Evolutionary conservation across 35 echinoderm and acorn worm genomes (phyloP).

Genomic region (Diadema setosum): DNA sequence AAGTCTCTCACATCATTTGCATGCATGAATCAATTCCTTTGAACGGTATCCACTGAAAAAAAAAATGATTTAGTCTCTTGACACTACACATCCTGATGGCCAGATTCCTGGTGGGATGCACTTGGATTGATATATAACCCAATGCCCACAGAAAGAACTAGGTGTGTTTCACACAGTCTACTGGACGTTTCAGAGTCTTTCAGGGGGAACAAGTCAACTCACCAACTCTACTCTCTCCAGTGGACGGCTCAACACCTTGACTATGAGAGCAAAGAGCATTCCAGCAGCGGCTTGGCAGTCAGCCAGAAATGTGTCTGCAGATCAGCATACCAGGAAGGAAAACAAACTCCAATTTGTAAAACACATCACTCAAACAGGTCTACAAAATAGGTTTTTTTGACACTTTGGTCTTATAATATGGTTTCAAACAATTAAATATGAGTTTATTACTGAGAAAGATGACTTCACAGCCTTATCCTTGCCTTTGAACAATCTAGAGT

Average conservation of each 20-base stretch:
- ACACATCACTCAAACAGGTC: background rate
- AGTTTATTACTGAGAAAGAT: background rate
- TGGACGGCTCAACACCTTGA: background rate
- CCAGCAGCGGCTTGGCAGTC: conserved; percentile 58
- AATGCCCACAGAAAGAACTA: too few relatives aligned
- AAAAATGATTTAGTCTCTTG: too few relatives aligned
- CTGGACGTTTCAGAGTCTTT: too few relatives aligned
- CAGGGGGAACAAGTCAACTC: too few relatives aligned
- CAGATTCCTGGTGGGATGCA: too few relatives aligned
- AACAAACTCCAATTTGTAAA: background rate
- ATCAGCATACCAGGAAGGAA: background rate
- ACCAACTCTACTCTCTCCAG: too few relatives aligned
- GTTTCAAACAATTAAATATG: background rate
- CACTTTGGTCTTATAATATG: background rate
- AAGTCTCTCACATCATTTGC: too few relatives aligned
- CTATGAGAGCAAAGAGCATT: conserved; percentile 37
- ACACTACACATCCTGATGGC: too few relatives aligned
- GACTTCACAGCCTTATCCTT: background rate
- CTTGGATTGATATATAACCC: too few relatives aligned
- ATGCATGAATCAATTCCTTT: too few relatives aligned
- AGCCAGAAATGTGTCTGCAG: conserved; percentile 28
- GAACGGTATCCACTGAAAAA: too few relatives aligned
- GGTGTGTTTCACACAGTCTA: too few relatives aligned
- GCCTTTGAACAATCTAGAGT: background rate
- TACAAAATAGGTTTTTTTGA: background rate